phyloP scores from a whole-genome alignment of 2,113 vertebrate genomes.

The Pao palembangensis region DNA sequence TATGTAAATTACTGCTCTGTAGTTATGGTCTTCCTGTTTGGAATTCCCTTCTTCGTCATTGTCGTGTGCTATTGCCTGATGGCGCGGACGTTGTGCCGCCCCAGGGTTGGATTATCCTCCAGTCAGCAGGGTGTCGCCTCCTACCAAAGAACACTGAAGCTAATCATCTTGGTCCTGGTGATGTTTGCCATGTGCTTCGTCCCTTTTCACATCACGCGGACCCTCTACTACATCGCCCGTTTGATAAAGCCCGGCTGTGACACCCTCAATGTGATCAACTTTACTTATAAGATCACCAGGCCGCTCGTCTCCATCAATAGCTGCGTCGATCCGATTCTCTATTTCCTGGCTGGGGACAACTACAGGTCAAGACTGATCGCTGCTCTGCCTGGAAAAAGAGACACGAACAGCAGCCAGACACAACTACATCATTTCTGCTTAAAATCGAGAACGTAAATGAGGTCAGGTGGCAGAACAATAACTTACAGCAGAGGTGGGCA shows the following conservation, averaged over 20 bases:
- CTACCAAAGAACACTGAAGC: conserved; percentile 80
- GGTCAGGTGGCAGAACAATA: too few relatives aligned
- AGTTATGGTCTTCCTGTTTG: conserved; percentile 85
- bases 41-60: conserved; percentile 83
- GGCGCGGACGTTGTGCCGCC: conserved; percentile 77
- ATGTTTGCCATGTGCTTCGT: conserved; percentile 90
- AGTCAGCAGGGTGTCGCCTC: conserved; percentile 45
- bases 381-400: conserved; percentile 30
- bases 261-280: conserved; percentile 84
- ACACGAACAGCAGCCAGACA: neutral
- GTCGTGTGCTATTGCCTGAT: conserved; percentile 86
- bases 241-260: conserved; percentile 77
- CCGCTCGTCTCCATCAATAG: conserved; percentile 91
- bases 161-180: conserved; percentile 82
- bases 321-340: conserved; percentile 91
- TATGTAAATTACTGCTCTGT: conserved; percentile 86
- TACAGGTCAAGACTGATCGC: conserved; percentile 75
- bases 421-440: too few relatives aligned
- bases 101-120: conserved; percentile 61
- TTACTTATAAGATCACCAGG: conserved; percentile 89
- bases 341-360: conserved; percentile 86
- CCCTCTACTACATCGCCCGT: conserved; percentile 83
- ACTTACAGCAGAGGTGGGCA: too few relatives aligned
- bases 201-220: conserved; percentile 91
- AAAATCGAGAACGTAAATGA: too few relatives aligned